phyloP scores from a whole-genome alignment of 2,888 invertebrate species.

The Nephrotoma guestfalica region DNA sequence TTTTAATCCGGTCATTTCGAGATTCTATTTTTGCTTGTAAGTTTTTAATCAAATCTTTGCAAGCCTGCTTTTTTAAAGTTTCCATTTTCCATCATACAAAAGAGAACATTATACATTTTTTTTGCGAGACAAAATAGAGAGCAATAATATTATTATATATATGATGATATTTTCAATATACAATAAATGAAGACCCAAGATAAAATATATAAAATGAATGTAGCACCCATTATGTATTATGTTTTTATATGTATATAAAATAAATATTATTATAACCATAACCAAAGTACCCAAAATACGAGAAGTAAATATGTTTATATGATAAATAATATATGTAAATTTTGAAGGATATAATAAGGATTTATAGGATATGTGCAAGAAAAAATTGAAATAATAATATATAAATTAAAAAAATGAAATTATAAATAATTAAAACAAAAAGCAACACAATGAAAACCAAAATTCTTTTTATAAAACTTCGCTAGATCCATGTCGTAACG shows the following conservation, averaged over 20 bases:
- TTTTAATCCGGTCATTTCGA: conserved; percentile 76
- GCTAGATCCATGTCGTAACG: background rate
- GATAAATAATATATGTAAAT: background rate
- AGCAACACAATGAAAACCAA: background rate
- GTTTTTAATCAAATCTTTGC: conserved; percentile 70
- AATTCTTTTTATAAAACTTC: background rate
- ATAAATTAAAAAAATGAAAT: background rate
- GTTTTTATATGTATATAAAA: background rate
- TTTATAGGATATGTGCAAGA: background rate
- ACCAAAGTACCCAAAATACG: background rate
- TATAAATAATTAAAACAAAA: background rate
- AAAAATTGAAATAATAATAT: background rate
- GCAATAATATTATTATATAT: background rate
- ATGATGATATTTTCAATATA: background rate
- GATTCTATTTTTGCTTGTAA: conserved; percentile 79
- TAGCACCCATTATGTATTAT: conserved; percentile 16
- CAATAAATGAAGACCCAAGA: background rate
- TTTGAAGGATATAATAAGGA: background rate
- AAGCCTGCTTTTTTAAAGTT: conserved; percentile 41
- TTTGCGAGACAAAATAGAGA: background rate
- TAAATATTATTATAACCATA: background rate
- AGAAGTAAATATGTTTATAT: background rate
- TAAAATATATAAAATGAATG: background rate
- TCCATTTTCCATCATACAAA: background rate
- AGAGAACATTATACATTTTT: background rate